Evolutionary conservation across 2,113 vertebrate genomes (phyloP).

Genomic region (Notothenia coriiceps): DNA sequence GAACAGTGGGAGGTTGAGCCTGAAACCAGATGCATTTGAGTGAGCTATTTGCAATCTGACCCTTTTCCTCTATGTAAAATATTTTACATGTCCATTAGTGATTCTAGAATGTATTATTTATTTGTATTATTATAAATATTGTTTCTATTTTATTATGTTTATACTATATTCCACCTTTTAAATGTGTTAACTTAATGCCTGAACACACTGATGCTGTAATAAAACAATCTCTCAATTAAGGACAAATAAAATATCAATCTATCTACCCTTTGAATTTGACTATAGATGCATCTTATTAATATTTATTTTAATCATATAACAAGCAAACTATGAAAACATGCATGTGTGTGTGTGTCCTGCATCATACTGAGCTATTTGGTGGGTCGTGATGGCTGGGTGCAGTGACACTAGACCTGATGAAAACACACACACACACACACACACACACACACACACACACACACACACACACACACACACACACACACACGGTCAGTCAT

Average conservation of each 20-base stretch:
- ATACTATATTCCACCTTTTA: too few species aligned
- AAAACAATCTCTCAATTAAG: too few species aligned
- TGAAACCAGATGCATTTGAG: background rate
- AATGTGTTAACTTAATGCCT: too few species aligned
- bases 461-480: slow-evolving; percentile 25
- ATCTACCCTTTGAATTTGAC: background rate
- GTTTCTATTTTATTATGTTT: too few species aligned
- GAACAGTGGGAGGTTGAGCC: background rate
- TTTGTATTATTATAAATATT: background rate
- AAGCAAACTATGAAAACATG: slow-evolving; percentile 13
- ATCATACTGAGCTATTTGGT: slow-evolving; percentile 56
- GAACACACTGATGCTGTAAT: too few species aligned
- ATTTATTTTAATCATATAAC: background rate
- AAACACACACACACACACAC: slow-evolving; percentile 24
- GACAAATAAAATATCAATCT: too few species aligned
- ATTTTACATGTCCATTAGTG: background rate
- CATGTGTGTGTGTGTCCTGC: slow-evolving; percentile 41
- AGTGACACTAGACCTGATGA: slow-evolving; percentile 60
- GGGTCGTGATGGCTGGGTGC: slow-evolving; percentile 56
- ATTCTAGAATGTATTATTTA: background rate
- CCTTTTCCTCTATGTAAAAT: background rate
- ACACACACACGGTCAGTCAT: slow-evolving; percentile 59
- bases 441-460: slow-evolving; percentile 26
- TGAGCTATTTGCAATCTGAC: background rate
- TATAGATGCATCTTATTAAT: background rate